Conservation (phyloP, 2,113 vertebrate genomes). For the Phycodurus eques region DNA sequence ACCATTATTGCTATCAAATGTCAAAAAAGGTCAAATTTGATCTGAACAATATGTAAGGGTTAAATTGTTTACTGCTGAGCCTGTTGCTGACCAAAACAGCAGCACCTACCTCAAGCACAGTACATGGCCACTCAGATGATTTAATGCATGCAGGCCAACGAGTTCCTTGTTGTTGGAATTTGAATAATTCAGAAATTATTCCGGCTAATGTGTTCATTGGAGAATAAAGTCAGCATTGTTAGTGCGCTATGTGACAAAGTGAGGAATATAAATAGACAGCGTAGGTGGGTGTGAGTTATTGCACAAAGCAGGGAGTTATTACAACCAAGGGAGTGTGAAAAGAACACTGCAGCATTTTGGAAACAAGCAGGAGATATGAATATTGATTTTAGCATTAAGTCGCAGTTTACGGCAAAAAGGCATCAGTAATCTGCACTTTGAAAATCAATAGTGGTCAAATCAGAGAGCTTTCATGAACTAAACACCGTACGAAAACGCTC, state of each 20-base stretch:
- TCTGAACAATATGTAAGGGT: too few species aligned
- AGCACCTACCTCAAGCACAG: too few species aligned
- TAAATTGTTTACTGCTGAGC: too few species aligned
- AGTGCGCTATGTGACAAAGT: background rate
- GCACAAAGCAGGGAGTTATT: background rate
- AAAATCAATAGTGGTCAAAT: background rate
- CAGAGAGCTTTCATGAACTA: background rate
- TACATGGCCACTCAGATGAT: too few species aligned
- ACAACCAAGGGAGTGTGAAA: conserved; percentile 1
- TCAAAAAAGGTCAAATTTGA: too few species aligned
- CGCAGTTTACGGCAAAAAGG: background rate
- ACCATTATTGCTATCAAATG: too few species aligned
- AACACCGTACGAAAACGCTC: background rate
- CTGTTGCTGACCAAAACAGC: too few species aligned
- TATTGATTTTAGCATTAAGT: background rate
- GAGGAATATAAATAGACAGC: conserved; percentile 2
- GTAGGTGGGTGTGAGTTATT: conserved; percentile 1
- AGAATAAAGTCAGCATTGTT: background rate
- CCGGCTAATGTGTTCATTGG: background rate
- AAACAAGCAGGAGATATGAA: background rate
- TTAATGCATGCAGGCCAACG: background rate
- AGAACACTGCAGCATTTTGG: background rate
- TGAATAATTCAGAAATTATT: background rate
- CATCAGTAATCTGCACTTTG: background rate
- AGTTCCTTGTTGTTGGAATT: background rate